Base-by-base conservation (phyloP, 2,888 invertebrate genomes). In the Pheosia gnoma region DNA sequence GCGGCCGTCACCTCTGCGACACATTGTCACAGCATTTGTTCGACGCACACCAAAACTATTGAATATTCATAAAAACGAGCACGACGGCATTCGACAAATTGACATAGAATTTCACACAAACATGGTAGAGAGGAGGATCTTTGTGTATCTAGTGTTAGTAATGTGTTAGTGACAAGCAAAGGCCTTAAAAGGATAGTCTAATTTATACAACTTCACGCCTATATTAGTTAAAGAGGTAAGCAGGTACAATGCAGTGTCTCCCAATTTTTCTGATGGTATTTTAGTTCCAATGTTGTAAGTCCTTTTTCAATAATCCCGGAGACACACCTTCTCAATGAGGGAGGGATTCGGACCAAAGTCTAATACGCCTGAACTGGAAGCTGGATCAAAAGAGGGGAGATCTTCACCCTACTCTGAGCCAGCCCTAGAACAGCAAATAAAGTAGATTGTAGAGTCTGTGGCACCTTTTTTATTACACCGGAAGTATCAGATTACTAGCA, bases 101-200 rank as follows among this genome's bases (percentile, higher is more conserved):
- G 89, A 86, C 89, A 87, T 86, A 85, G 88, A 88, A 89, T 92
- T 91, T 93, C 91, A 92, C 91, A 89, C 92, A 91, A 92, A 91
- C 87, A 89, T 58, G 69, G 77, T 70, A 66, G 71, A 79, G 74
- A 75, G 65, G 72, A 58, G 68, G 65, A 79, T 75, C 78, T 82
- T 82, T 81, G 80, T 80, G 80, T 80, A 79, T 75, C 79, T 76
- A 77, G 37, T 36, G 39, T 75, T 77, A 78, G 79, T 51, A 25
- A 25, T 13, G 25, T 51, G 51, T 51, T 10, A 5, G 51, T 51
- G n/a, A 47, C 4, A n/a, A 25, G 25, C 25, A 25, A 2, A 47
- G 5, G n/a, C n/a, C 47, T 47, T 47, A 47, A 47, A 47, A n/a
- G 47, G 47, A 47, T 47, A 47, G n/a, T 0, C n/a, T n/a, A 41